Evolutionary conservation across 2,797 vertebrate genomes (phyloP).

Genomic region (Trachurus trachurus): DNA sequence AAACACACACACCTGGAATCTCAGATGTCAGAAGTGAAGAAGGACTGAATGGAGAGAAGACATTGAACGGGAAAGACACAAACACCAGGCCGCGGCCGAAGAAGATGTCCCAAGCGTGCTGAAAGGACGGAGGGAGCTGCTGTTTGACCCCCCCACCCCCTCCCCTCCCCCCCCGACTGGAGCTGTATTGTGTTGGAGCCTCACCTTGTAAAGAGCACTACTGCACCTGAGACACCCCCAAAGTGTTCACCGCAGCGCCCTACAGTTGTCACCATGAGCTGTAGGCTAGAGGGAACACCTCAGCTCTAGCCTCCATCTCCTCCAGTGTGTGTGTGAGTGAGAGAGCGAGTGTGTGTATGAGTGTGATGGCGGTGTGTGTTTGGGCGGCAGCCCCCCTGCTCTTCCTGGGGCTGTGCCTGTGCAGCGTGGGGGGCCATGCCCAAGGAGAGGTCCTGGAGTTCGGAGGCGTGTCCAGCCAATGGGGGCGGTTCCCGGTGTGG

Average conservation of each 20-base stretch:
- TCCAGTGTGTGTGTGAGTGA: constrained; percentile 72
- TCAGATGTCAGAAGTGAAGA: constrained; percentile 62
- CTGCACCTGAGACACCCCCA: constrained; percentile 45
- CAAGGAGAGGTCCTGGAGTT: constrained; percentile 91
- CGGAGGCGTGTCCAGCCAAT: constrained; percentile 95
- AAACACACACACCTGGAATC: constrained; percentile 65
- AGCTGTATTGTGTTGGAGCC: constrained; percentile 32
- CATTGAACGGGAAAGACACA: constrained; percentile 51
- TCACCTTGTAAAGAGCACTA: constrained; percentile 29
- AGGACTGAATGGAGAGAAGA: constrained; percentile 71
- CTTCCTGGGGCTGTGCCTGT: constrained; percentile 84
- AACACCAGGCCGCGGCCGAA: constrained; percentile 28
- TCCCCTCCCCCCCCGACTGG: constrained; percentile 13
- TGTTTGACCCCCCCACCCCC: constrained; percentile 35
- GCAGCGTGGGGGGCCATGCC: constrained; percentile 82
- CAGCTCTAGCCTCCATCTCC: constrained; percentile 78
- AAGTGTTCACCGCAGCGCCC: constrained; percentile 56
- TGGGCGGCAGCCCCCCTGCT: constrained; percentile 84
- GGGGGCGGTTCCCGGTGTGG: constrained; percentile 99
- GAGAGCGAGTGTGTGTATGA: constrained; percentile 78
- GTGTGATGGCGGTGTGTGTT: constrained; percentile 85
- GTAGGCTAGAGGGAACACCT: constrained; percentile 72
- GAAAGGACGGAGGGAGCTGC: constrained; percentile 58
- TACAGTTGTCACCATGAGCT: constrained; percentile 79
- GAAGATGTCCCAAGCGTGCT: constrained; percentile 60